Percentiles rank a stretch among this genome's conserved stretches.
Evolutionary conservation across 35 echinoderm and acorn worm species (phyloP).

Genomic region (Lytechinus variegatus): DNA sequence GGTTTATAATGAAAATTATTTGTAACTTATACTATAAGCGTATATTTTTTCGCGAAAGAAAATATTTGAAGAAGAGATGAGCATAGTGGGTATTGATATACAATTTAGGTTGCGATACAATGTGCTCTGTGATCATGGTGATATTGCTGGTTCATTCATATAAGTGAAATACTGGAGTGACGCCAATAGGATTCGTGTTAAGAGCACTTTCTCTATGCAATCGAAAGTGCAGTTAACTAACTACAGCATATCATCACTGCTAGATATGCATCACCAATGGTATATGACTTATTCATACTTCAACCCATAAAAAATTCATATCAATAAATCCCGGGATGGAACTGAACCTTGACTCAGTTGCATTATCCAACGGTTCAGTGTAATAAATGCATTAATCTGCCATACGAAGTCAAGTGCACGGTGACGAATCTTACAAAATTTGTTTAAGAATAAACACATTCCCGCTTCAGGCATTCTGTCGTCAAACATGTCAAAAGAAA

Average conservation of each 20-base stretch:
- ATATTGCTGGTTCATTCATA: no score
- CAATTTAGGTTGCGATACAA: no score
- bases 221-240: neutral
- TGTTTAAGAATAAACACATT: neutral
- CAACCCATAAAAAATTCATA: neutral
- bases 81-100: no score
- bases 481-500: neutral
- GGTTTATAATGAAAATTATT: no score
- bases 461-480: neutral
- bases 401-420: neutral
- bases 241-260: neutral
- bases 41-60: no score
- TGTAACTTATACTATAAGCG: no score
- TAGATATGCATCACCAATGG: neutral
- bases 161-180: no score
- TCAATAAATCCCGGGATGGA: neutral
- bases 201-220: neutral
- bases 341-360: neutral
- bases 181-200: neutral
- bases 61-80: no score
- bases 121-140: no score
- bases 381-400: neutral
- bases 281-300: neutral
- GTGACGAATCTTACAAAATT: neutral
- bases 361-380: neutral